Conservation (phyloP, 1,140 invertebrate species). For the Papilio xuthus region DNA sequence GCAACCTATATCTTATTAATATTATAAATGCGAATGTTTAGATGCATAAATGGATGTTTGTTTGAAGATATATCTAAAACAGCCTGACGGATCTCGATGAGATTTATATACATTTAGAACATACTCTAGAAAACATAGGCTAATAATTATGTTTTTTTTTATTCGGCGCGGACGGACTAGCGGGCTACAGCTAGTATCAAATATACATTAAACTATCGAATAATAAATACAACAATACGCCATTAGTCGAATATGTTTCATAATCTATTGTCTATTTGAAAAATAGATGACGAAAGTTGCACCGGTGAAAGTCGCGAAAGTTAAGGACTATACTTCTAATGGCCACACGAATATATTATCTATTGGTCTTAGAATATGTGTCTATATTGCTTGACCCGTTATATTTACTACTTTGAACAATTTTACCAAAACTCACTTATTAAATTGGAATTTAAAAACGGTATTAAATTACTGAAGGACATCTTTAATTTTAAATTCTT, state of each 20-base stretch:
- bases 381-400: conserved; percentile 9
- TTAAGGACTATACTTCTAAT: conserved; percentile 48
- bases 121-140: no score
- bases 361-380: conserved; percentile 7
- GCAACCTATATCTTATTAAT: no score
- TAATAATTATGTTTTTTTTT: no score
- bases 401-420: neutral
- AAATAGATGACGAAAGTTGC: conserved; percentile 42
- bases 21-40: no score
- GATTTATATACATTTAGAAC: no score
- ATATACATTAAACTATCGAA: neutral
- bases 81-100: no score
- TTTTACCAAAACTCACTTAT: neutral
- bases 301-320: conserved; percentile 65
- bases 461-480: neutral
- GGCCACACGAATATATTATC: conserved; percentile 38
- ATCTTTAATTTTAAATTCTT: neutral
- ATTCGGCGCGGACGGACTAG: no score
- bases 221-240: neutral
- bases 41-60: no score
- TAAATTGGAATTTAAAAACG: neutral
- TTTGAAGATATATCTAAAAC: no score
- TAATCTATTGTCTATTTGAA: conserved; percentile 42
- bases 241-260: neutral
- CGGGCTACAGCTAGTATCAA: no score